A percentile compares a stretch with the other conserved stretches of the same genome.
Conservation (phyloP, 2,113 vertebrate species). For the Odocoileus hemionus region DNA sequence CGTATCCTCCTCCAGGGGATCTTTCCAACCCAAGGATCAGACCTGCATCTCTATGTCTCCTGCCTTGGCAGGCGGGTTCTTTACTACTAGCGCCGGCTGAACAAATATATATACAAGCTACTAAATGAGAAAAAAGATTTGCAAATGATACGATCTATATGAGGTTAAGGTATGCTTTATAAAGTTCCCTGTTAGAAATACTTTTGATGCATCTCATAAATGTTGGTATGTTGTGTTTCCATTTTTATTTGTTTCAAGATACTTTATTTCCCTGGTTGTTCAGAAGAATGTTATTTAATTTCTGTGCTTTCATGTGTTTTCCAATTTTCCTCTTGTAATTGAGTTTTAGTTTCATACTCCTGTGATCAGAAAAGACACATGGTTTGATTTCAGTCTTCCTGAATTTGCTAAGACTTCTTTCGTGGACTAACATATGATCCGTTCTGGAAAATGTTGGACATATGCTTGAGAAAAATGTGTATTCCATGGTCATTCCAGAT, state of each 20-base stretch:
- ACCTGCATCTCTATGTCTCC: neutral
- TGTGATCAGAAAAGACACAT: neutral
- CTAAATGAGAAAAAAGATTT: neutral
- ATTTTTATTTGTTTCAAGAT: too few species aligned
- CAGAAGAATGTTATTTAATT: neutral
- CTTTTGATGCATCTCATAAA: too few species aligned
- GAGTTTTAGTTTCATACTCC: neutral
- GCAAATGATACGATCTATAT: too few species aligned
- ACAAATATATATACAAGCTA: neutral
- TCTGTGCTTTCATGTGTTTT: neutral
- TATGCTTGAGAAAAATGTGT: neutral
- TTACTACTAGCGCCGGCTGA: neutral
- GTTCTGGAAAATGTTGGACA: neutral
- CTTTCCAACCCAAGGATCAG: neutral
- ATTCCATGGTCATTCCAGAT: neutral
- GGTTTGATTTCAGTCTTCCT: neutral
- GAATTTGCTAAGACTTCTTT: neutral
- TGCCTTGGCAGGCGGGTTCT: neutral
- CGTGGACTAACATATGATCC: neutral
- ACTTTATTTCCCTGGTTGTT: neutral
- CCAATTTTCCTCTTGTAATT: neutral
- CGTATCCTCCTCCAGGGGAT: neutral
- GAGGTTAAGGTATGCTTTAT: too few species aligned
- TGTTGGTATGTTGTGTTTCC: too few species aligned
- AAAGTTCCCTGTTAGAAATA: too few species aligned